Evolutionary conservation across 2,797 vertebrate genomes (phyloP).

Genomic region (Cuculus canorus): DNA sequence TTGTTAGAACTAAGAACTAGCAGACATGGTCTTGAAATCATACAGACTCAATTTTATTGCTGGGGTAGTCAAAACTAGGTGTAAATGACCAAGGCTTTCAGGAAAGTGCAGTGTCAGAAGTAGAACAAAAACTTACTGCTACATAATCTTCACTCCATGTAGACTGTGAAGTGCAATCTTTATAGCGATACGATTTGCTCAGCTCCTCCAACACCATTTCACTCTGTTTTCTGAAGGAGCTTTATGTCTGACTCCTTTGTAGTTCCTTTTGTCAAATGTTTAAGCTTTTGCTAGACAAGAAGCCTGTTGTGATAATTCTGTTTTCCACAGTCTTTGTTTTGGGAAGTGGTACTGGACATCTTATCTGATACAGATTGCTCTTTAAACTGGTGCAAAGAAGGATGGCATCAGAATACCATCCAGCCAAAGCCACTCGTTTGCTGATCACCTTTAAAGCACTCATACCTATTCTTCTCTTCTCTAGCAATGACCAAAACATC

Average conservation of each 20-base stretch:
- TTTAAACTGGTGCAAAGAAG: background rate
- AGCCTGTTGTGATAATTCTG: background rate
- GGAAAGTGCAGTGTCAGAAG: background rate
- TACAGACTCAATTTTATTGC: background rate
- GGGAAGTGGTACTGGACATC: background rate
- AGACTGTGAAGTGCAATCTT: background rate
- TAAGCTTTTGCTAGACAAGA: background rate
- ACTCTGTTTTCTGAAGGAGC: background rate
- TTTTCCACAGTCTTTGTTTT: background rate
- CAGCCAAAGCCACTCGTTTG: background rate
- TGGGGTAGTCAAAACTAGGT: background rate
- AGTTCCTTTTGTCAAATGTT: background rate
- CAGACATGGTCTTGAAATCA: background rate
- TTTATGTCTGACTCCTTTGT: background rate
- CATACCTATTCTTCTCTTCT: background rate
- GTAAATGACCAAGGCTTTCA: background rate
- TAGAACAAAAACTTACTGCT: background rate
- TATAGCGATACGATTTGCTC: background rate
- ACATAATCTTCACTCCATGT: background rate
- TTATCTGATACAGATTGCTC: background rate
- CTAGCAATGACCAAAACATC: background rate
- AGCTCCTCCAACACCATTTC: fast-evolving
- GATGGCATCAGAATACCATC: background rate
- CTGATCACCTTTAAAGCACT: background rate
- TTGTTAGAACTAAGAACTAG: background rate